Evolutionary conservation across 1,140 invertebrate species (phyloP).

Genomic region (Sesamia nonagrioides): DNA sequence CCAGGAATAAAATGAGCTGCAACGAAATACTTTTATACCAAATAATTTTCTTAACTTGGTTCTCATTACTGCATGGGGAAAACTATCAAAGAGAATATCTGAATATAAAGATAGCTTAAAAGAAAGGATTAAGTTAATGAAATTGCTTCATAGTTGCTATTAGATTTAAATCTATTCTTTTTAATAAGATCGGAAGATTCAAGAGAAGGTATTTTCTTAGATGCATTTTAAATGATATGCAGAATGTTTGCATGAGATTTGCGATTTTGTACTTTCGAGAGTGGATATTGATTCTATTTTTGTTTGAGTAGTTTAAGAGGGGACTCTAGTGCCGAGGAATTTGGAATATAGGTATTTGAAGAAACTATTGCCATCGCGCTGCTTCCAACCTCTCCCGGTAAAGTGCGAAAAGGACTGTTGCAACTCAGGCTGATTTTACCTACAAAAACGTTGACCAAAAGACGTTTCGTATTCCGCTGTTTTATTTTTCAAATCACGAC

Average conservation of each 20-base stretch:
- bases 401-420: too few relatives aligned
- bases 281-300: neutral
- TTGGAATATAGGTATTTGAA: too few relatives aligned
- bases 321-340: too few relatives aligned
- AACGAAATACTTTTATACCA: constrained; percentile 5
- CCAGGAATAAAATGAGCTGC: constrained; percentile 27
- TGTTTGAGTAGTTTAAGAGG: too few relatives aligned
- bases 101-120: constrained; percentile 17
- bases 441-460: too few relatives aligned
- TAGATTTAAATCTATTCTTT: constrained; percentile 42
- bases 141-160: constrained; percentile 11
- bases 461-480: too few relatives aligned
- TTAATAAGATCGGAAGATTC: constrained; percentile 41
- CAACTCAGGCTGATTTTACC: too few relatives aligned
- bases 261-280: neutral
- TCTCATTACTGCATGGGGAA: constrained; percentile 6
- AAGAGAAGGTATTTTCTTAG: constrained; percentile 6
- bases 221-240: constrained; percentile 25
- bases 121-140: constrained; percentile 28
- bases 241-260: constrained; percentile 17
- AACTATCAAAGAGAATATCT: constrained; percentile 24
- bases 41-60: neutral
- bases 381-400: too few relatives aligned
- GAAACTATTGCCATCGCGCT: too few relatives aligned
- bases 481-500: too few relatives aligned